These are phyloP conservation scores for Pilophorus perplexus DNA, from an alignment of 2,888 invertebrate genomes.

Conservation along the genomic window DNA sequence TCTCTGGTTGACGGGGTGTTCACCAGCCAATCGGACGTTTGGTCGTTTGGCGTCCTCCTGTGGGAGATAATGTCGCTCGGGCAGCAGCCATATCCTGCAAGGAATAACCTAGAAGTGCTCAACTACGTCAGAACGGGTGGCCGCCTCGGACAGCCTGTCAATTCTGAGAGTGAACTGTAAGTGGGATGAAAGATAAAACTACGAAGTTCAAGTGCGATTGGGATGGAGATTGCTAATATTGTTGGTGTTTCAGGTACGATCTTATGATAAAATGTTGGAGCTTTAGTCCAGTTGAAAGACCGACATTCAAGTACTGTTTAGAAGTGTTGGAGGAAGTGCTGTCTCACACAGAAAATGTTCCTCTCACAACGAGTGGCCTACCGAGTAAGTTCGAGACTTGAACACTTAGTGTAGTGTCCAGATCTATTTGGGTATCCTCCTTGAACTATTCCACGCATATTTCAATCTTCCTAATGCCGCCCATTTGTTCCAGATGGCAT, in stretches of 20 bases:
- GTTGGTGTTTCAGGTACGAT: slow-evolving; percentile 70
- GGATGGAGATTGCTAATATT: no score
- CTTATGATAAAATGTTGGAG: slow-evolving; percentile 89
- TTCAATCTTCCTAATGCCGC: no score
- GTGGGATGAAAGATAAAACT: no score
- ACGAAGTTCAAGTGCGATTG: no score
- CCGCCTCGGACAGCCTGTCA: slow-evolving; percentile 67
- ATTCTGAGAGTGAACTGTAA: slow-evolving; percentile 27
- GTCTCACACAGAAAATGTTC: slow-evolving; percentile 44
- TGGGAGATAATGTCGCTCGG: slow-evolving; percentile 98
- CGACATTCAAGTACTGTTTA: slow-evolving; percentile 80
- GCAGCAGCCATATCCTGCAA: slow-evolving; percentile 93
- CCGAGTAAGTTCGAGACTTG: slow-evolving; percentile 35
- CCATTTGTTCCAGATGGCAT: slow-evolving; percentile 18
- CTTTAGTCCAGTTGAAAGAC: slow-evolving; percentile 75
- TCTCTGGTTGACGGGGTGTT: slow-evolving; percentile 93
- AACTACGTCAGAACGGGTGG: slow-evolving; percentile 87
- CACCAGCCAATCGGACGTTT: slow-evolving; percentile 94
- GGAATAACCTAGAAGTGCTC: slow-evolving; percentile 88
- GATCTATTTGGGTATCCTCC: no score
- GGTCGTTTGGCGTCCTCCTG: slow-evolving; percentile 90
- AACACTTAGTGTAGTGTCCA: no score
- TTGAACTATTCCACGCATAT: no score
- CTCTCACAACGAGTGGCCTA: slow-evolving; percentile 27
- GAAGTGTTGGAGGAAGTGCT: slow-evolving; percentile 58